Evolutionary conservation across 1,140 invertebrate species (phyloP), one percentile per base, ranked within the genome.

Genomic region (Telenomus remus): DNA sequence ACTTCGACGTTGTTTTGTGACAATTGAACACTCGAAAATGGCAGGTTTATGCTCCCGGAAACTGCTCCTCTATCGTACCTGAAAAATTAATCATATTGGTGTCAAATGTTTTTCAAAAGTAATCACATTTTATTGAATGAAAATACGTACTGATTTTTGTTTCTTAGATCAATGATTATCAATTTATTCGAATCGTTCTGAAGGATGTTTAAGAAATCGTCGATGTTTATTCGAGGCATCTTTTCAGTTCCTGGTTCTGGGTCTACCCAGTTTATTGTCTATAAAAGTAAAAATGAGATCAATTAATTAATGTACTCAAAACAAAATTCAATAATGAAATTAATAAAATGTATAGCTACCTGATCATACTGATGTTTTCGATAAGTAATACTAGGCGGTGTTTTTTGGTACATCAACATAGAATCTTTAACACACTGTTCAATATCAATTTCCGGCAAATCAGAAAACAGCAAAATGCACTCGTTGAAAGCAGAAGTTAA

Each of bases 381-480:
- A 82, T 92, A 94, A 7, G 95, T 95, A 19, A 97, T 94, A 87
- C 96, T 97, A 65, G 92, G 92, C 0, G 97, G 97, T 0, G 97
- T 98, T 51, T 86, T 91, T 77, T 93, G 91, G 82, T 95, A 97
- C 88, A 97, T 95, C 65, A 92, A 91, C 76, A 94, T 94, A 0
- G 97, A 97, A 86, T 96, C 94, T 86, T 92, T 92, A 0, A 98
- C 95, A 89, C 96, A 97, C 66, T 92, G 91, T 81, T 98, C 96
- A 79, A 99, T 98, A 79, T 98, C 95, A 59, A 98, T 96, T 87
- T 98, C 97, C n/a, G 97, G 98, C 83, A 99, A 91, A 89, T 99
- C 97, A 39, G 97, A 98, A 88, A 99, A 99, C 9, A 99, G 88
- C 37, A 99, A 87, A 76, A 99, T 99, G 81, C 97, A 99, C 81